Conservation (phyloP, 2,888 invertebrate genomes). For the Hypselothyrea guttata region DNA sequence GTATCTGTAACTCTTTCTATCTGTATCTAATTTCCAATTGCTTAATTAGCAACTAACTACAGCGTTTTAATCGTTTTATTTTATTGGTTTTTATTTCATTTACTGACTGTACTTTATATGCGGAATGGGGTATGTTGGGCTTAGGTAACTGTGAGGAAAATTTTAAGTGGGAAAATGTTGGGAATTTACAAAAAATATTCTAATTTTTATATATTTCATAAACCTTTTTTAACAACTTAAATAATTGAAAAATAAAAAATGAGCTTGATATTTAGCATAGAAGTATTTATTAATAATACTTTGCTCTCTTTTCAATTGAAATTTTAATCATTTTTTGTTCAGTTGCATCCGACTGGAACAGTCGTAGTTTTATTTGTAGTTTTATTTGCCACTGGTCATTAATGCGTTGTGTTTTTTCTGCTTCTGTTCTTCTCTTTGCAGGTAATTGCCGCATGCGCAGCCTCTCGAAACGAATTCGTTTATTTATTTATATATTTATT, state of each 20-base stretch:
- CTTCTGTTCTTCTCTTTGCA: conserved; percentile 40
- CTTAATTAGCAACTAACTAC: conserved; percentile 68
- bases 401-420: conserved; percentile 34
- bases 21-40: conserved; percentile 54
- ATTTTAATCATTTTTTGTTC: too few relatives aligned
- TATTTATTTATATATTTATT: conserved; percentile 53
- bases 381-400: conserved; percentile 41
- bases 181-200: too few relatives aligned
- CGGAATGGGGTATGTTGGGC: too few relatives aligned
- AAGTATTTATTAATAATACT: too few relatives aligned
- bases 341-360: neutral
- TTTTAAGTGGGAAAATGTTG: too few relatives aligned
- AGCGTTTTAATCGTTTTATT: conserved; percentile 6
- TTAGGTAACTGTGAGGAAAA: too few relatives aligned
- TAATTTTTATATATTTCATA: too few relatives aligned
- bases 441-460: conserved; percentile 51
- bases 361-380: neutral
- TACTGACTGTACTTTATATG: too few relatives aligned
- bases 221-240: too few relatives aligned
- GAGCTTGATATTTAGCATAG: too few relatives aligned
- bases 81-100: neutral
- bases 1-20: conserved; percentile 1
- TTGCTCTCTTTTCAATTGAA: too few relatives aligned
- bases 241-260: too few relatives aligned
- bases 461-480: conserved; percentile 31